phyloP scores from a whole-genome alignment of 2,888 invertebrate species.

The Temnothorax unifasciatus region DNA sequence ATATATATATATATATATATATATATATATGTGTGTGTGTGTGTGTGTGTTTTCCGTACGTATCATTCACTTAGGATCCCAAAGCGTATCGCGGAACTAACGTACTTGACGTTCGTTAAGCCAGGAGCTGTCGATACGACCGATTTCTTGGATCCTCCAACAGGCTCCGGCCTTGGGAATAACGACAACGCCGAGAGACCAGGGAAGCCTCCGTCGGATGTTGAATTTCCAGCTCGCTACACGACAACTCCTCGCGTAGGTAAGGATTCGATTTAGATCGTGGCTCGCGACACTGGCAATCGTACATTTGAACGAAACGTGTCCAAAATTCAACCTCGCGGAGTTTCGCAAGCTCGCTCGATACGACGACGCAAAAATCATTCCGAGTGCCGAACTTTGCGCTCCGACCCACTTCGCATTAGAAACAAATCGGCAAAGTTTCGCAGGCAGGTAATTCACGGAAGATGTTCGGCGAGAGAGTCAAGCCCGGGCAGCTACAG shows the following conservation, averaged over 20 bases:
- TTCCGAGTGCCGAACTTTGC: background rate
- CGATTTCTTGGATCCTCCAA: conserved; percentile 45
- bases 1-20: background rate
- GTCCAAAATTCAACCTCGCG: conserved; percentile 26
- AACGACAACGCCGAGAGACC: conserved; percentile 39
- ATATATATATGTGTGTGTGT: too few relatives aligned
- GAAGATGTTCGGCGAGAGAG: background rate
- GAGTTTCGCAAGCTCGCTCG: background rate
- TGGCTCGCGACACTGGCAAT: conserved; percentile 10
- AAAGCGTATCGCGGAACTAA: conserved; percentile 65
- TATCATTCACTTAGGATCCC: conserved; percentile 72
- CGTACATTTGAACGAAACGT: conserved; percentile 24
- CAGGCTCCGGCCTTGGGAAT: conserved; percentile 17
- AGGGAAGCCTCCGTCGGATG: conserved; percentile 44
- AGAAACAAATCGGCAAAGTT: conserved; percentile 39
- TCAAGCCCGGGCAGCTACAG: too few relatives aligned
- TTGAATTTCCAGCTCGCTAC: conserved; percentile 47
- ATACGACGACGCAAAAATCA: conserved; percentile 30
- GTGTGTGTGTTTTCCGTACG: conserved; percentile 64
- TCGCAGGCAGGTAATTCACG: background rate
- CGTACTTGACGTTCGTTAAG: conserved; percentile 73
- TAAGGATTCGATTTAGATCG: conserved; percentile 47
- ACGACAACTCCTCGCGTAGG: conserved; percentile 10
- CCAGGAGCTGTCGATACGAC: conserved; percentile 69
- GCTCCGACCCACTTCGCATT: conserved; percentile 20